A percentile compares a stretch with the other conserved stretches of the same genome.
Conservation (phyloP, 2,797 vertebrate species). For the Pipistrellus pipistrellus region DNA sequence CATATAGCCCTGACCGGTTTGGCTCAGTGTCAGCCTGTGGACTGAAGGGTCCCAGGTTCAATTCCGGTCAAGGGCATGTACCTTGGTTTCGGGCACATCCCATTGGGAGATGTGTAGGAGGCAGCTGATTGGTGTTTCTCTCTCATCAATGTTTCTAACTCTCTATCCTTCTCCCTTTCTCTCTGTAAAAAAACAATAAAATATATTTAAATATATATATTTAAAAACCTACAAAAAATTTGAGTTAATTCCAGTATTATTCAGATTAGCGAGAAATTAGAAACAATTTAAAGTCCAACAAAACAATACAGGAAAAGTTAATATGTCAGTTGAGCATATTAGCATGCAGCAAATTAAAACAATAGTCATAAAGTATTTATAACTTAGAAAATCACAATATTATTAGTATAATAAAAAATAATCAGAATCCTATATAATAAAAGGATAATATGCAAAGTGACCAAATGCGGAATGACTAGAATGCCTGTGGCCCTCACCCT, state of each 20-base stretch:
- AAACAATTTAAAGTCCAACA: neutral
- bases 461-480: no score
- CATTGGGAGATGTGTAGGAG: no score
- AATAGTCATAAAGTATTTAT: slow-evolving; percentile 27
- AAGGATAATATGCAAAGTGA: no score
- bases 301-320: neutral
- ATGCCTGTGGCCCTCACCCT: no score
- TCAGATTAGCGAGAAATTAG: neutral
- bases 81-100: no score
- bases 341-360: slow-evolving; percentile 21
- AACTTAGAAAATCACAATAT: slow-evolving; percentile 46
- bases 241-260: neutral
- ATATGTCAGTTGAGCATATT: neutral
- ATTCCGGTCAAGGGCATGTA: no score
- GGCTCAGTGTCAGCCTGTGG: no score
- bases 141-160: no score
- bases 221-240: neutral
- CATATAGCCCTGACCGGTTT: neutral
- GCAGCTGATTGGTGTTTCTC: no score
- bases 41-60: no score
- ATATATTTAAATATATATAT: slow-evolving; percentile 6
- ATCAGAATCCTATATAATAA: neutral
- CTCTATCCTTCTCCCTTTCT: no score
- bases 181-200: no score
- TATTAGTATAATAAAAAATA: neutral